These are phyloP conservation scores for Donacobius atricapilla DNA, from an alignment of 2,113 vertebrate species.

Conservation along the genomic window DNA sequence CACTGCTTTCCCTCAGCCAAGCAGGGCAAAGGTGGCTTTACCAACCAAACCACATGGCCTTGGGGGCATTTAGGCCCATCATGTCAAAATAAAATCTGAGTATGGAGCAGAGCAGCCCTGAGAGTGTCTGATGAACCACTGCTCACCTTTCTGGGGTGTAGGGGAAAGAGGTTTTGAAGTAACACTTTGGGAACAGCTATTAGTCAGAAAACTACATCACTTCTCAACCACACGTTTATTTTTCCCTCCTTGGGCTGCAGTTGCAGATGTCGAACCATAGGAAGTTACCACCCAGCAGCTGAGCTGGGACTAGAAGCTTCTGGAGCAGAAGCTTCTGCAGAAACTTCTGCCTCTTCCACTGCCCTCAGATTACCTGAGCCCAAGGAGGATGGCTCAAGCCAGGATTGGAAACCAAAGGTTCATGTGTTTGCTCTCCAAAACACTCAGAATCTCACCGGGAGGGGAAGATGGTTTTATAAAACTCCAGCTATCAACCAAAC, in stretches of 20 bases:
- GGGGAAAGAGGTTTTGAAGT: background rate
- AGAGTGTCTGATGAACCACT: background rate
- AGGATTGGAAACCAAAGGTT: background rate
- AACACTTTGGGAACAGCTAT: rapidly evolving
- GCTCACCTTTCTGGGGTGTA: background rate
- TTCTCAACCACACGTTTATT: background rate
- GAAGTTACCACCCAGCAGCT: background rate
- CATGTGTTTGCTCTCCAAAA: background rate
- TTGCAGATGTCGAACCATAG: background rate
- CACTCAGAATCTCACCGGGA: background rate
- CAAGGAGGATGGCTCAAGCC: background rate
- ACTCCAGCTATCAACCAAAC: background rate
- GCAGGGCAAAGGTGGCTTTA: background rate
- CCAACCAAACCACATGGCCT: background rate
- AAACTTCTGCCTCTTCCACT: background rate
- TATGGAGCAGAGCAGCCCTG: rapidly evolving
- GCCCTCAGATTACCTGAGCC: background rate
- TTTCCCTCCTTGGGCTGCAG: background rate
- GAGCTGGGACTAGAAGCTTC: background rate
- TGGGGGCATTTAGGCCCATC: background rate
- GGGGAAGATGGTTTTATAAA: background rate
- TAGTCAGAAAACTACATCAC: background rate
- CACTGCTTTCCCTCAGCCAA: background rate
- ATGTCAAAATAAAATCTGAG: background rate
- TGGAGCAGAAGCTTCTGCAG: too few relatives aligned